These are phyloP conservation scores for Siderastrea siderea DNA, from an alignment of 92 coral and sea anemone genomes.

Conservation along the genomic window DNA sequence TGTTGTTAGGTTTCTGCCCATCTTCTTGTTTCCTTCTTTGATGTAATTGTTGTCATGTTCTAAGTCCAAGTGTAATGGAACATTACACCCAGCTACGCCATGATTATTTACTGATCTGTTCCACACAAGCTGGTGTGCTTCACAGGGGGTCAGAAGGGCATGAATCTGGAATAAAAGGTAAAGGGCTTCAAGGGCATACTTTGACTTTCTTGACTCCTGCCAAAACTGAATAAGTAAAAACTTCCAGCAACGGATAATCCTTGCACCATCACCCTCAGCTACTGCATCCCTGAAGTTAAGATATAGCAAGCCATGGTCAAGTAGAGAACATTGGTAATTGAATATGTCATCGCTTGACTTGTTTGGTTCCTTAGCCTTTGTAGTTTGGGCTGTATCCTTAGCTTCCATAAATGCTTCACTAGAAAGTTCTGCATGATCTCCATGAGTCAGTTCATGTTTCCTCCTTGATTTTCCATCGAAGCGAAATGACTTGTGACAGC, in stretches of 20 bases:
- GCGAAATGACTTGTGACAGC: constrained; percentile 31
- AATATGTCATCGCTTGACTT: constrained; percentile 18
- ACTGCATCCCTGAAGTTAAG: constrained; percentile 47
- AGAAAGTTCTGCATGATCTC: not conserved
- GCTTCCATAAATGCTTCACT: not conserved
- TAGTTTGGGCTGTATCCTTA: no score
- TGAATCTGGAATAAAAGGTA: constrained; percentile 62
- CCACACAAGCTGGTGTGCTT: constrained; percentile 63
- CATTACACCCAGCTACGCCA: constrained; percentile 65
- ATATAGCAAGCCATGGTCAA: constrained; percentile 35
- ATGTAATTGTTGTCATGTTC: constrained; percentile 42
- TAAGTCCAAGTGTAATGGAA: constrained; percentile 60
- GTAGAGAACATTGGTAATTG: constrained; percentile 21
- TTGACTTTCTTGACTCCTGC: constrained; percentile 16
- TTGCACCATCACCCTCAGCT: constrained; percentile 50
- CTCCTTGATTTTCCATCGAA: constrained; percentile 1
- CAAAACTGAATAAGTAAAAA: constrained; percentile 21
- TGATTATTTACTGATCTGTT: constrained; percentile 62
- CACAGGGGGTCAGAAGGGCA: constrained; percentile 61
- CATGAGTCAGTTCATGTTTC: not conserved
- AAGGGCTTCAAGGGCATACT: constrained; percentile 78
- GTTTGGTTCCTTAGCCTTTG: not conserved
- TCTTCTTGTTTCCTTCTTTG: constrained; percentile 1
- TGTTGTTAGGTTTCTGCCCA: constrained; percentile 22
- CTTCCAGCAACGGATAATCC: not conserved